Base-by-base conservation (phyloP, 2,113 vertebrate genomes). In the Nyctibius bracteatus region DNA sequence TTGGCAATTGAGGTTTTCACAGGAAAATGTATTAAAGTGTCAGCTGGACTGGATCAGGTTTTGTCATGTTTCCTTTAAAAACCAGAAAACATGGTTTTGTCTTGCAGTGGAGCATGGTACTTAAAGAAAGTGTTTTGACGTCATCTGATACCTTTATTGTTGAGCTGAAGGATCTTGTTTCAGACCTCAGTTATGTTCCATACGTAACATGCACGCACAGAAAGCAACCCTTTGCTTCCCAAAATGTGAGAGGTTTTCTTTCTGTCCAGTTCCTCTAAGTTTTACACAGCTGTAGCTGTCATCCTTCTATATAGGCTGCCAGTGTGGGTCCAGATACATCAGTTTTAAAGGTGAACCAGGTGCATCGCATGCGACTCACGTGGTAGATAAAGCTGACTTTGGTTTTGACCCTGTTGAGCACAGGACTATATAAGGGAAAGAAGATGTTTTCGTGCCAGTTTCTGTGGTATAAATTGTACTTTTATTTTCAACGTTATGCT, bases 321-420 rank as follows among this genome's bases (percentile, higher is more conserved):
- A 21, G 39, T 5, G 1, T 39, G 23, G 23, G 4, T n/a, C n/a
- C 37, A 43, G 35, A 28, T 41, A 11, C 1, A 7, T 33, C 18
- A 10, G 8, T 44, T 46, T 12, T 62, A 44, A 43, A 44, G 47
- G n/a, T n/a, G 39, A 30, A 10, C 15, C 0, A 1, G 10, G 33
- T 63, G 35, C 51, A 25, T 25, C 4, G 1, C 20, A 4, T 44
- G 19, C 1, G 2, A 30, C 49, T 63, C 4, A 1, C 3, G 9
- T 30, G 25, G 12, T 63, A n/a, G 3, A 10, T 77, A 41, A 75
- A 87, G 28, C 57, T 52, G 57, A 63, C 37, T 62, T 81, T 18
- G 27, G 0, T 15, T 70, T 49, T 43, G 11, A 61, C 16, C 8
- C 35, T 28, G 12, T 55, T 84, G 46, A 84, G 22, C 35, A 9